Conservation (phyloP, 2,888 invertebrate genomes). For the Patella caerulea region DNA sequence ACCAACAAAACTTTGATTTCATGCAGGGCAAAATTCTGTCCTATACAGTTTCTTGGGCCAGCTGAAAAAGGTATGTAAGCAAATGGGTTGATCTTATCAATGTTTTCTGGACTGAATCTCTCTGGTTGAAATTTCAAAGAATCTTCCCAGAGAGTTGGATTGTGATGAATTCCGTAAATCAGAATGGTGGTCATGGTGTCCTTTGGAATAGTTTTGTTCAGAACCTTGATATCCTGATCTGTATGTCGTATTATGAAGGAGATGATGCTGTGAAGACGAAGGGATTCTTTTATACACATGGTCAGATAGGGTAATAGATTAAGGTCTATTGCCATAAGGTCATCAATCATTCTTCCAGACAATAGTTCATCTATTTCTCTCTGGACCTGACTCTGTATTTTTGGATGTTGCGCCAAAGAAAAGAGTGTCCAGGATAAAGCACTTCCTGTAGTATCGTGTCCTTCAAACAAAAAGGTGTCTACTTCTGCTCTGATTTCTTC, state of each 20-base stretch:
- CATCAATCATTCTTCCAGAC: slow-evolving; percentile 39
- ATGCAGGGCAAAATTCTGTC: slow-evolving; percentile 66
- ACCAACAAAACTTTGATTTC: slow-evolving; percentile 60
- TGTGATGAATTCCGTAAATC: slow-evolving; percentile 60
- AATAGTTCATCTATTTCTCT: slow-evolving; percentile 54
- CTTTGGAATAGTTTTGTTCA: slow-evolving; percentile 50
- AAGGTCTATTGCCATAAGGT: slow-evolving; percentile 59
- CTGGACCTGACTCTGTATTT: slow-evolving; percentile 49
- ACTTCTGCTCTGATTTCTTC: neutral
- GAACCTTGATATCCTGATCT: slow-evolving; percentile 49
- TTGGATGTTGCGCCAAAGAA: slow-evolving; percentile 54
- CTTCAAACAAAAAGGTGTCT: slow-evolving; percentile 45
- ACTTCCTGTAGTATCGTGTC: slow-evolving; percentile 65
- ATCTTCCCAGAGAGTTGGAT: slow-evolving; percentile 56
- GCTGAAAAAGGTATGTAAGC: slow-evolving; percentile 61
- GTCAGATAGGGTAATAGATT: slow-evolving; percentile 55
- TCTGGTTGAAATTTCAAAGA: slow-evolving; percentile 53
- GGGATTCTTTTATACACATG: slow-evolving; percentile 62
- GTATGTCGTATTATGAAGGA: slow-evolving; percentile 56
- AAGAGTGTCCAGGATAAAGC: slow-evolving; percentile 60
- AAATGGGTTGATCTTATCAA: slow-evolving; percentile 51
- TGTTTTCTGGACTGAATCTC: slow-evolving; percentile 54
- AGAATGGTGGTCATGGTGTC: slow-evolving; percentile 48
- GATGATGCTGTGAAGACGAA: slow-evolving; percentile 58
- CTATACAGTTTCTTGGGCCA: slow-evolving; percentile 65